phyloP scores from a whole-genome alignment of 2,797 vertebrate genomes.

The Delichon dasypus region DNA sequence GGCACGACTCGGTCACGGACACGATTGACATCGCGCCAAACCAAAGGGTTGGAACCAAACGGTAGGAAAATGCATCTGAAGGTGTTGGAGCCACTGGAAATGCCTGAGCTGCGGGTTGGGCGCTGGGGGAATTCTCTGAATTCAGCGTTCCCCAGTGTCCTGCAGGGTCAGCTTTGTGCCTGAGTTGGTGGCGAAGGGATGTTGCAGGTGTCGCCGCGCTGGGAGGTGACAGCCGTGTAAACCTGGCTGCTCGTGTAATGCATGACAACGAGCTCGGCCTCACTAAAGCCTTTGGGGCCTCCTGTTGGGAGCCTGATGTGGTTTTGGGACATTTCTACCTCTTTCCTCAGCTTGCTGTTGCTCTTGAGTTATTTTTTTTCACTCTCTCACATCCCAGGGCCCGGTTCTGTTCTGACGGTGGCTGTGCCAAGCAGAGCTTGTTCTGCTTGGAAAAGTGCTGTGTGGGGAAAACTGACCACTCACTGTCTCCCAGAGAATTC shows the following conservation, averaged over 20 bases:
- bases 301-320: not conserved
- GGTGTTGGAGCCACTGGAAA: fast-evolving
- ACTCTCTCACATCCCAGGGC: fast-evolving
- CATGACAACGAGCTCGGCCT: not conserved
- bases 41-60: conserved; percentile 96
- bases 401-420: not conserved
- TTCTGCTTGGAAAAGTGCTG: not conserved
- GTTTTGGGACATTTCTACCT: not conserved
- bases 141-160: not conserved
- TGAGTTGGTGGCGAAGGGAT: not conserved
- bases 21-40: conserved; percentile 98
- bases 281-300: not conserved
- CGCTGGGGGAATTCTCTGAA: not conserved
- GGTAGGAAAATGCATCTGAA: conserved; percentile 68
- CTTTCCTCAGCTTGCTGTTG: not conserved
- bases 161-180: not conserved
- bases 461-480: not conserved
- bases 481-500: not conserved
- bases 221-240: not conserved
- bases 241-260: not conserved
- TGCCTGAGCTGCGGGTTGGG: not conserved
- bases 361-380: not conserved
- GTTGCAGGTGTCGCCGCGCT: not conserved
- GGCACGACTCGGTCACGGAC: conserved; percentile 94
- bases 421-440: not conserved